Conservation (phyloP, 2,113 vertebrate species). For the Oreochromis tanganicae region DNA sequence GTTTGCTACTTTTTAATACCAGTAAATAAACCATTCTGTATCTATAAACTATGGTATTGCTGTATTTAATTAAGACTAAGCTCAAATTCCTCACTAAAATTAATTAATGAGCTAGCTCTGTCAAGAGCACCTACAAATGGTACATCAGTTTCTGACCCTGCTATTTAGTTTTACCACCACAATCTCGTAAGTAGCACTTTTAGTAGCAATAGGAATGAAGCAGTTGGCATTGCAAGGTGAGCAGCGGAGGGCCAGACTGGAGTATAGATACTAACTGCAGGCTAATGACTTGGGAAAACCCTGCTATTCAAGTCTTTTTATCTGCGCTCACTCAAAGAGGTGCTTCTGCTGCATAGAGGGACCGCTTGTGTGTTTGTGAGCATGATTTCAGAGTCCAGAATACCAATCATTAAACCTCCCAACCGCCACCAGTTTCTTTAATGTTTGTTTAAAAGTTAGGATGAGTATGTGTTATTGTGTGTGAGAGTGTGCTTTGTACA, state of each 20-base stretch:
- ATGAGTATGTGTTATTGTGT: not conserved
- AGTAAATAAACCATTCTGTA: not conserved
- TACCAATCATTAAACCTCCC: constrained; percentile 15
- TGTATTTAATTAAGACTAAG: not conserved
- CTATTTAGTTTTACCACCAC: not conserved
- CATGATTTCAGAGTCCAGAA: not conserved
- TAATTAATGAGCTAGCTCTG: not conserved
- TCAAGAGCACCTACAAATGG: not conserved
- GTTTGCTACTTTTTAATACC: not conserved
- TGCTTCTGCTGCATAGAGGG: constrained; percentile 43
- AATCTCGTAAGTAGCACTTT: not conserved
- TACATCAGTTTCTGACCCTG: not conserved
- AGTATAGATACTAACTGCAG: constrained; percentile 42
- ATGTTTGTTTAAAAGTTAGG: not conserved
- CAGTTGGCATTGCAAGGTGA: not conserved
- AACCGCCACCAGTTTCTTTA: not conserved
- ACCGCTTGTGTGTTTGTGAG: not conserved
- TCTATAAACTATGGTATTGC: not conserved
- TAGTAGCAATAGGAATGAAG: not conserved
- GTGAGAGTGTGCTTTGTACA: not conserved
- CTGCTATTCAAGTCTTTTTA: constrained; percentile 45
- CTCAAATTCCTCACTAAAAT: not conserved
- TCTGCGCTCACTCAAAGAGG: constrained; percentile 43
- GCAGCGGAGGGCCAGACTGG: not conserved
- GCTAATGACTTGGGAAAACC: constrained; percentile 57